Percentiles rank a stretch among this genome's conserved stretches.
phyloP scores from a whole-genome alignment of 2,888 invertebrate genomes.

The Eupithecia insigniata region DNA sequence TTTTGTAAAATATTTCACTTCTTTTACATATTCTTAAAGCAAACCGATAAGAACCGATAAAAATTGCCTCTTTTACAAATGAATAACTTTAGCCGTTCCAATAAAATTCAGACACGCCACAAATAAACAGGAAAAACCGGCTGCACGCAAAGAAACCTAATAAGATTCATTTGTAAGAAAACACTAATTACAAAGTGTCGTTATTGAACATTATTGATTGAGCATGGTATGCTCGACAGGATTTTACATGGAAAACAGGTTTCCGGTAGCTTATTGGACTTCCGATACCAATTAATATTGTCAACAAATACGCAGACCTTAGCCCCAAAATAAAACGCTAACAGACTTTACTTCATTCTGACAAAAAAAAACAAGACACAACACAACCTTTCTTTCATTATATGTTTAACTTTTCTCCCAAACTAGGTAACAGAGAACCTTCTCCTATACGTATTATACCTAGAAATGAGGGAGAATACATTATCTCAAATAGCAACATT shows the following conservation, averaged over 20 bases:
- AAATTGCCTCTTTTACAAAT: neutral
- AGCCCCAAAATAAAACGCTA: neutral
- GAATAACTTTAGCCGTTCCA: neutral
- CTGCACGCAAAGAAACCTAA: slow-evolving; percentile 37
- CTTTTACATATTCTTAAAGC: neutral
- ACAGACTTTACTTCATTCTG: neutral
- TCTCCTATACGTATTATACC: neutral
- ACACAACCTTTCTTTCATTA: neutral
- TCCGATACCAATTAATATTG: neutral
- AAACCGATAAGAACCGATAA: neutral
- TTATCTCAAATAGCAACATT: neutral
- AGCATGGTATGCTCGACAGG: slow-evolving; percentile 32
- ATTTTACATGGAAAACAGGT: slow-evolving; percentile 13
- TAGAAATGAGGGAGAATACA: neutral
- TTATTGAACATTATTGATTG: slow-evolving; percentile 46
- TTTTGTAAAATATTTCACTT: neutral
- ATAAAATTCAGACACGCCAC: neutral
- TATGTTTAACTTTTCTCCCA: neutral
- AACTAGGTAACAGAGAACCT: neutral
- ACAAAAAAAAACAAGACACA: neutral
- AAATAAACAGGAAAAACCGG: slow-evolving; percentile 15
- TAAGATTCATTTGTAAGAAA: slow-evolving; percentile 38
- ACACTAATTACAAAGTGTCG: slow-evolving; percentile 27
- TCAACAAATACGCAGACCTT: neutral
- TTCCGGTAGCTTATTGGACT: neutral